phyloP scores from a whole-genome alignment of 37 sponge, comb jelly and placozoan genomes.

The Axinella damicornis region DNA sequence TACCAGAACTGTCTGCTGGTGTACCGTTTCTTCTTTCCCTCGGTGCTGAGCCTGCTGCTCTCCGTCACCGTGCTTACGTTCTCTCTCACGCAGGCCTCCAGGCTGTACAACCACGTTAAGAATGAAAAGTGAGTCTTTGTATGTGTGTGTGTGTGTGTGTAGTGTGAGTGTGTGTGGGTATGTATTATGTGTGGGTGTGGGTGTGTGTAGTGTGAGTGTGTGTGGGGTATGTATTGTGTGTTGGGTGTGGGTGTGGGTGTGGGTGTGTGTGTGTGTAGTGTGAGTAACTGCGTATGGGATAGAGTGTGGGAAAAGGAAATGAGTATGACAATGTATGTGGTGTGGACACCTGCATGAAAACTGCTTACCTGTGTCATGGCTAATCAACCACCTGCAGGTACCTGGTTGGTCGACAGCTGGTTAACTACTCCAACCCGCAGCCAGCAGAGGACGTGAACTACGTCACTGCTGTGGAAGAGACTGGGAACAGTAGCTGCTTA shows the following conservation, averaged over 20 bases:
- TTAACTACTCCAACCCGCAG: slow-evolving; percentile 65
- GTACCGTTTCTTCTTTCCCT: slow-evolving; percentile 80
- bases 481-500: slow-evolving; percentile 13
- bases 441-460: neutral
- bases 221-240: no score
- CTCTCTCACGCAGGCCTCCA: slow-evolving; percentile 44
- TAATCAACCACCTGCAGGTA: slow-evolving; percentile 55
- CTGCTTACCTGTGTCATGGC: neutral
- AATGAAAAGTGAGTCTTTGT: slow-evolving; percentile 86
- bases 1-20: slow-evolving; percentile 10
- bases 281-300: no score
- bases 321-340: neutral
- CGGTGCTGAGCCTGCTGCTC: slow-evolving; percentile 47
- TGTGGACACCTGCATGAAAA: neutral
- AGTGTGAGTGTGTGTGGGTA: no score
- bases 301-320: no score
- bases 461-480: slow-evolving; percentile 32
- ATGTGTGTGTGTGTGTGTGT: slow-evolving; percentile 33
- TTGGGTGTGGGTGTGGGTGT: no score
- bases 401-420: slow-evolving; percentile 85
- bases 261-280: neutral
- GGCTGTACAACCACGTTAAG: slow-evolving; percentile 81
- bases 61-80: slow-evolving; percentile 17
- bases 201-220: no score
- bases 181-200: no score